phyloP scores from a whole-genome alignment of 2,797 vertebrate species.

The Semotilus atromaculatus region DNA sequence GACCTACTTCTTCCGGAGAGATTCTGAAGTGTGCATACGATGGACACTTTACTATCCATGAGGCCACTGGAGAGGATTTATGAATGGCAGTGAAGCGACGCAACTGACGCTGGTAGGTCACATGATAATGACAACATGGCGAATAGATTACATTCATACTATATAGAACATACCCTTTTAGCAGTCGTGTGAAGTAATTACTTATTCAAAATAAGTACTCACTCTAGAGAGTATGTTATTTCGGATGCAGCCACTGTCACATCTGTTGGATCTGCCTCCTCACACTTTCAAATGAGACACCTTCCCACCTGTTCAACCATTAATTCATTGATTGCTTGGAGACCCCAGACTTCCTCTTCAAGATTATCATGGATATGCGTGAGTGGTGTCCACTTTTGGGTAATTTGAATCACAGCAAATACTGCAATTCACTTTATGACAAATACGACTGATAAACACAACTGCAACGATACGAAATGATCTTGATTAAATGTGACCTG shows the following conservation, averaged over 20 bases:
- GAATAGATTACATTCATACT: no score
- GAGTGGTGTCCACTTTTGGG: neutral
- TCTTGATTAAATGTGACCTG: neutral
- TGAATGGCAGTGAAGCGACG: no score
- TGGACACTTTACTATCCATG: no score
- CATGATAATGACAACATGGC: no score
- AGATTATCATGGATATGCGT: neutral
- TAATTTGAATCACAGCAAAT: neutral
- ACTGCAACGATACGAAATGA: neutral
- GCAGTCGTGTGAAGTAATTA: no score
- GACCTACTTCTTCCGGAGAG: no score
- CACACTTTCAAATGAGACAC: slow-evolving; percentile 20
- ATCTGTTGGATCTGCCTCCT: neutral
- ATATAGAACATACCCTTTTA: no score
- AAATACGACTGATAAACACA: neutral
- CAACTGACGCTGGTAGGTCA: no score
- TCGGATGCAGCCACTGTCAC: neutral
- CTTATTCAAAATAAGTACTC: no score
- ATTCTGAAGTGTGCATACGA: no score
- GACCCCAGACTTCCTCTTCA: neutral
- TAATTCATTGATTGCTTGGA: neutral
- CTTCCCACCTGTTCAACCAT: slow-evolving; percentile 1
- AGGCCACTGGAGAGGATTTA: no score
- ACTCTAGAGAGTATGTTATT: no score
- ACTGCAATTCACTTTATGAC: neutral